These are phyloP conservation scores for Drosophila silvestris DNA, from an alignment of 2,888 invertebrate genomes.

Conservation along the genomic window DNA sequence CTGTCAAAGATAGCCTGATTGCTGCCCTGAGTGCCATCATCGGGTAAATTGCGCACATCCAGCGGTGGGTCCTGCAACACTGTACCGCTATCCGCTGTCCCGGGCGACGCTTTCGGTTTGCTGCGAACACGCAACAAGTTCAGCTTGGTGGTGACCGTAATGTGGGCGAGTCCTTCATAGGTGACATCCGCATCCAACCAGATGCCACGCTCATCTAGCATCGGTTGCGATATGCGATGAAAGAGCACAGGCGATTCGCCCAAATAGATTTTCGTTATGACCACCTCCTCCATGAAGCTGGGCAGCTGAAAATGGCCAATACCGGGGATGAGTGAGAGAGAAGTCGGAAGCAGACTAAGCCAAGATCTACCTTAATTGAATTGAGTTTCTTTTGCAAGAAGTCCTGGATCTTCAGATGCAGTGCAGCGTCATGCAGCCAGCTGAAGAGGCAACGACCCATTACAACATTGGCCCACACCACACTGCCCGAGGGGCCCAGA, in stretches of 20 bases:
- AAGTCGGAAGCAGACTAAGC: no score
- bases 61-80: constrained; percentile 15
- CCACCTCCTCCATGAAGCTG: constrained; percentile 92
- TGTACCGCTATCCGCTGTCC: constrained; percentile 16
- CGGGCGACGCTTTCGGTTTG: constrained; percentile 52
- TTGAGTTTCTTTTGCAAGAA: constrained; percentile 84
- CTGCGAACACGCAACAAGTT: constrained; percentile 86
- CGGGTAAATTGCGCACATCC: constrained; percentile 38
- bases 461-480: constrained; percentile 85
- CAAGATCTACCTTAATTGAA: constrained; percentile 80
- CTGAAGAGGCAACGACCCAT: constrained; percentile 84
- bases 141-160: constrained; percentile 93
- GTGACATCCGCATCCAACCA: constrained; percentile 93
- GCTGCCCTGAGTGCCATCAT: constrained; percentile 39
- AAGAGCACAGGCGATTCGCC: constrained; percentile 89
- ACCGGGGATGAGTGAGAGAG: rapidly evolving
- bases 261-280: constrained; percentile 90
- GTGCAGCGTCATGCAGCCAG: constrained; percentile 75
- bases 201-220: constrained; percentile 91
- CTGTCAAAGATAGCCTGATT: constrained; percentile 84
- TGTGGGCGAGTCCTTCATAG: constrained; percentile 90
- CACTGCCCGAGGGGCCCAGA: constrained; percentile 84
- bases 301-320: constrained; percentile 87
- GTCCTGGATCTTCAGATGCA: constrained; percentile 83
- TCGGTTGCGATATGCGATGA: constrained; percentile 88